These are phyloP conservation scores for Pseudococcus viburni DNA, from an alignment of 2,888 invertebrate genomes.

Conservation along the genomic window DNA sequence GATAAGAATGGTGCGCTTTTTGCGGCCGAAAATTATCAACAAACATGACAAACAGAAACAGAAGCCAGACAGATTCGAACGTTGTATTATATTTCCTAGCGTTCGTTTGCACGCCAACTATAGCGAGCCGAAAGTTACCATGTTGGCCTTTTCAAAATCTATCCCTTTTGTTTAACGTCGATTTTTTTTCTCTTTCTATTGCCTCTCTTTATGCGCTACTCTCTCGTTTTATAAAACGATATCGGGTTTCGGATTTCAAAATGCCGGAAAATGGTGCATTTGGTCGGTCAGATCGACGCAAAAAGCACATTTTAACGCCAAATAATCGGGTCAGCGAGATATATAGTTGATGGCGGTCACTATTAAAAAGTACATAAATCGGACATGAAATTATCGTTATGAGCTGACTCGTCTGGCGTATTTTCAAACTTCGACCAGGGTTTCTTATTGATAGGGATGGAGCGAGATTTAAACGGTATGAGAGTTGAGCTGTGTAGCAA, in stretches of 20 bases:
- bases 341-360: slow-evolving; percentile 1
- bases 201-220: not conserved
- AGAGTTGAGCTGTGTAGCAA: not conserved
- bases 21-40: slow-evolving; percentile 15
- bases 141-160: slow-evolving; percentile 11
- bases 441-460: not conserved
- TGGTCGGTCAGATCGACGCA: not conserved
- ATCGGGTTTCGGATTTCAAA: slow-evolving; percentile 22
- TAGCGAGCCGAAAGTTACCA: not conserved
- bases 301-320: not conserved
- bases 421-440: not conserved
- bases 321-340: slow-evolving; percentile 10
- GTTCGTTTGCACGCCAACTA: not conserved
- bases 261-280: not conserved
- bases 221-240: not conserved
- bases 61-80: slow-evolving; percentile 9
- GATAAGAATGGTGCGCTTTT: slow-evolving; percentile 44
- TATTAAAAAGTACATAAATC: slow-evolving; percentile 1
- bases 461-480: not conserved
- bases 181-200: not conserved
- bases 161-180: slow-evolving; percentile 1
- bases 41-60: slow-evolving; percentile 23
- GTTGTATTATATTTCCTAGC: not conserved
- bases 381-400: slow-evolving; percentile 23
- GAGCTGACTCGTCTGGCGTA: not conserved